A percentile compares a stretch with the other conserved stretches of the same genome.
phyloP scores from a whole-genome alignment of 2,888 invertebrate genomes.

The Scelioninae gen. 1 region DNA sequence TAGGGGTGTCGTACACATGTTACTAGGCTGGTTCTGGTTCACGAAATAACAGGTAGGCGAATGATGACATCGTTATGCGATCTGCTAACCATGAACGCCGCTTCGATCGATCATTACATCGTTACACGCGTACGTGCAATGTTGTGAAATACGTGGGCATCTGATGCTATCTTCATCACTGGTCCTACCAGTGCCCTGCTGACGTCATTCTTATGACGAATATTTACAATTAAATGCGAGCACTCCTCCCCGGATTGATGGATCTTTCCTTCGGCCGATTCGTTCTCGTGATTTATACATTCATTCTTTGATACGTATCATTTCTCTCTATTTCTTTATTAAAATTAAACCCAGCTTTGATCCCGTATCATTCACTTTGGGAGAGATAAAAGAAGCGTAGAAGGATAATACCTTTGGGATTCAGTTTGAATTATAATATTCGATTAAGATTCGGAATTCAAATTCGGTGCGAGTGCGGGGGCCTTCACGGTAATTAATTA shows the following conservation, averaged over 20 bases:
- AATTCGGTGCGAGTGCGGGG: conserved; percentile 46
- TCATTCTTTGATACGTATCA: conserved; percentile 46
- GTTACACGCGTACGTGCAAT: conserved; percentile 45
- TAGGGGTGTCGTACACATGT: conserved; percentile 53
- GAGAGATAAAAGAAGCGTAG: conserved; percentile 16
- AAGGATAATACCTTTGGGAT: conserved; percentile 50
- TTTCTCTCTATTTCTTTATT: conserved; percentile 52
- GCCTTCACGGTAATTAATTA: conserved; percentile 64
- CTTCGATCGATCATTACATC: conserved; percentile 58
- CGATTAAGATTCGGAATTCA: conserved; percentile 66
- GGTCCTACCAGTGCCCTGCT: too few relatives aligned
- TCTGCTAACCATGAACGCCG: conserved; percentile 37
- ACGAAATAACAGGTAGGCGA: conserved; percentile 61
- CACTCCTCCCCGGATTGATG: conserved; percentile 33
- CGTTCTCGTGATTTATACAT: conserved; percentile 47
- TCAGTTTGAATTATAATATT: conserved; percentile 65
- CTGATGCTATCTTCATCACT: conserved; percentile 56
- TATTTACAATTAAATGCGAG: conserved; percentile 42
- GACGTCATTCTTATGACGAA: conserved; percentile 48
- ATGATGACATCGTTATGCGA: conserved; percentile 63
- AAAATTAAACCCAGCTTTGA: conserved; percentile 58
- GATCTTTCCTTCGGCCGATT: conserved; percentile 21
- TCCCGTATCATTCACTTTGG: conserved; percentile 55
- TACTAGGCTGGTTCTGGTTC: conserved; percentile 38
- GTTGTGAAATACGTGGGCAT: conserved; percentile 52